These are phyloP conservation scores for Drosophila nannoptera DNA, from an alignment of 1,140 invertebrate genomes.

Conservation along the genomic window DNA sequence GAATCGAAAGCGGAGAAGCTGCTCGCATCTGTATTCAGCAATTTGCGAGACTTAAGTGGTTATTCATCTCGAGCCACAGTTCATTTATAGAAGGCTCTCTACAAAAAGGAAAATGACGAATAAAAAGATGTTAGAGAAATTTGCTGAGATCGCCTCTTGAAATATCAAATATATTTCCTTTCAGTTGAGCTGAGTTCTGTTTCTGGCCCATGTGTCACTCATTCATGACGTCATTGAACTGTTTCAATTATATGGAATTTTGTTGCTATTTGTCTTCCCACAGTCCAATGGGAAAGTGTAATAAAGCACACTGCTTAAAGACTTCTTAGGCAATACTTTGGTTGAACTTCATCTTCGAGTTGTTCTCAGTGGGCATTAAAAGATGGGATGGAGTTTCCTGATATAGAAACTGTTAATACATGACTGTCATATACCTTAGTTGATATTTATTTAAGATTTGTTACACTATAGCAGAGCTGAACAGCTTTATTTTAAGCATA, in stretches of 20 bases:
- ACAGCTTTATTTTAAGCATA: too few species aligned
- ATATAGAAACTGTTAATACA: too few species aligned
- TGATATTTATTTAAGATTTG: too few species aligned
- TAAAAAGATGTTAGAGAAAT: slow-evolving; percentile 60
- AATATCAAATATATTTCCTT: slow-evolving; percentile 7
- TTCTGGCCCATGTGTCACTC: slow-evolving; percentile 55
- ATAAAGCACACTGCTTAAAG: too few species aligned
- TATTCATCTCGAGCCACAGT: slow-evolving; percentile 15
- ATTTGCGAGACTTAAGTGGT: slow-evolving; percentile 34
- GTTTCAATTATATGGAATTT: slow-evolving; percentile 56
- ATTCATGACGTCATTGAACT: slow-evolving; percentile 56
- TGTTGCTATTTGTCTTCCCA: slow-evolving; percentile 25
- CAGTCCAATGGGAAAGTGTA: slow-evolving; percentile 70
- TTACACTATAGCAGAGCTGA: too few species aligned
- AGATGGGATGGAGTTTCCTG: too few species aligned
- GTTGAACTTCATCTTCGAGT: too few species aligned
- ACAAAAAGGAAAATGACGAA: not conserved
- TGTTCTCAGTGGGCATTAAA: too few species aligned
- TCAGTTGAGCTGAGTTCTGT: slow-evolving; percentile 22
- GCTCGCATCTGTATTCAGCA: slow-evolving; percentile 41
- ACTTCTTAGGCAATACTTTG: too few species aligned
- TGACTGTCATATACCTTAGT: too few species aligned
- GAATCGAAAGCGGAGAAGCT: slow-evolving; percentile 8
- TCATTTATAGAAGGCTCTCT: slow-evolving; percentile 9
- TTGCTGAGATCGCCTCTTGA: slow-evolving; percentile 55